These are phyloP conservation scores for Anastrepha ludens DNA, from an alignment of 1,140 invertebrate genomes.

Conservation along the genomic window DNA sequence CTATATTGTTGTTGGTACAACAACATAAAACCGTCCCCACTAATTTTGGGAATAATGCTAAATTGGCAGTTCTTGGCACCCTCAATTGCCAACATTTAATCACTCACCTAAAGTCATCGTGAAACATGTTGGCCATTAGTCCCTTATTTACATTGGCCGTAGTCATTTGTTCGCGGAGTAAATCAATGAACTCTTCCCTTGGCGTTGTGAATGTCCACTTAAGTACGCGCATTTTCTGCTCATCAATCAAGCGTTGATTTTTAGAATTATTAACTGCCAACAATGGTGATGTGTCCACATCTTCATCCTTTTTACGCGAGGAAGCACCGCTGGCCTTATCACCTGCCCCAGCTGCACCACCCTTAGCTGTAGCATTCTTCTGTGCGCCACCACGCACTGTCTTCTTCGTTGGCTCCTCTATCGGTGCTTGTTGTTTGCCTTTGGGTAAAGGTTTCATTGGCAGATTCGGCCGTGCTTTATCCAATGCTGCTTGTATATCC, in stretches of 20 bases:
- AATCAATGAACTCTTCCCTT: constrained; percentile 93
- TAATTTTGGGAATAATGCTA: no score
- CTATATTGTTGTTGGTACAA: no score
- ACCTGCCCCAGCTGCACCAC: constrained; percentile 72
- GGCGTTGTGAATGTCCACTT: constrained; percentile 98
- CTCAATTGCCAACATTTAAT: neutral
- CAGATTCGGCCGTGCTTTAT: constrained; percentile 89
- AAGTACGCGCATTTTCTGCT: constrained; percentile 92
- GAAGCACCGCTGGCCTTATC: constrained; percentile 75
- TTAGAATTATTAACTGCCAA: constrained; percentile 91
- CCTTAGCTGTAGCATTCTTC: constrained; percentile 65
- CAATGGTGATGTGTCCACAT: constrained; percentile 86
- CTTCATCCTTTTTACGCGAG: constrained; percentile 89
- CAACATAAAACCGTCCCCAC: no score
- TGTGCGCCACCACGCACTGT: constrained; percentile 76
- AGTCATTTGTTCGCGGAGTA: constrained; percentile 93
- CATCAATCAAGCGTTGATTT: constrained; percentile 92
- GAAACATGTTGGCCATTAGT: constrained; percentile 93
- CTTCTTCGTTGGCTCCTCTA: constrained; percentile 76
- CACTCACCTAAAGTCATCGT: constrained; percentile 87
- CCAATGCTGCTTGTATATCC: constrained; percentile 85
- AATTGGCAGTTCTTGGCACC: no score
- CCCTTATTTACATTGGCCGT: constrained; percentile 90
- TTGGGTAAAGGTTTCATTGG: constrained; percentile 87
- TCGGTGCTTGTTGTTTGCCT: constrained; percentile 75